Evolutionary conservation across 1,140 invertebrate genomes (phyloP), one percentile per base, ranked within the genome.

Genomic region (Rhagoletis pomonella): DNA sequence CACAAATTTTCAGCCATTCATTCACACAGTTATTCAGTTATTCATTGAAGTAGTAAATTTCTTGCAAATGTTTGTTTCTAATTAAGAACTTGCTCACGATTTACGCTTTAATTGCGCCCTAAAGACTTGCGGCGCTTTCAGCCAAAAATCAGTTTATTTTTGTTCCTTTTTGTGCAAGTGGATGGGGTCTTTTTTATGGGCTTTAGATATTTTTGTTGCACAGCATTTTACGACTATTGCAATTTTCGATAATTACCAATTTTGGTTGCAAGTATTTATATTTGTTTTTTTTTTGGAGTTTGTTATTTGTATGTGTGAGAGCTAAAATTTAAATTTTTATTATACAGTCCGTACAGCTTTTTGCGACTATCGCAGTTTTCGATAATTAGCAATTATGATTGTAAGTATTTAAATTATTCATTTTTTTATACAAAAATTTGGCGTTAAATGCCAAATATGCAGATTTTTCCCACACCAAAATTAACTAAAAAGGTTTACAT

Each of bases 11-110:
- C 10, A 10, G n/a, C 7, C 7, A 42, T 65, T 19, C 64, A 7
- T 73, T 17, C 73, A 50, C 17, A 44, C 67, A 47, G 17, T 29
- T 12, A 47, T 73, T 50, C 3, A 42, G 3, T 17, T 73, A 42
- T 62, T 62, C 17, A 9, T 81, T 17, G 19, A 50, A 81, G 73
- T 55, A n/a, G 17, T 81, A 50, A 55, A 58, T 58, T 81, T 55
- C 73, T 81, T 81, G 44, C 44, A 81, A 81, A 81, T 81, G 73
- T 81, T 58, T 58, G 39, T 5, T 81, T 81, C 73, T 81, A 81
- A 81, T 81, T 81, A 55, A 81, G 44, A 81, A 81, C n/a, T 42
- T 81, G 50, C 50, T 81, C 73, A 81, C 73, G 73, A 10, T 81
- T 81, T 19, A 55, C 73, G 73, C 44, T 81, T 81, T 81, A 81